A percentile compares a stretch with the other conserved stretches of the same genome.
Conservation (phyloP, 2,113 vertebrate genomes). For the Nyctereutes procyonoides region DNA sequence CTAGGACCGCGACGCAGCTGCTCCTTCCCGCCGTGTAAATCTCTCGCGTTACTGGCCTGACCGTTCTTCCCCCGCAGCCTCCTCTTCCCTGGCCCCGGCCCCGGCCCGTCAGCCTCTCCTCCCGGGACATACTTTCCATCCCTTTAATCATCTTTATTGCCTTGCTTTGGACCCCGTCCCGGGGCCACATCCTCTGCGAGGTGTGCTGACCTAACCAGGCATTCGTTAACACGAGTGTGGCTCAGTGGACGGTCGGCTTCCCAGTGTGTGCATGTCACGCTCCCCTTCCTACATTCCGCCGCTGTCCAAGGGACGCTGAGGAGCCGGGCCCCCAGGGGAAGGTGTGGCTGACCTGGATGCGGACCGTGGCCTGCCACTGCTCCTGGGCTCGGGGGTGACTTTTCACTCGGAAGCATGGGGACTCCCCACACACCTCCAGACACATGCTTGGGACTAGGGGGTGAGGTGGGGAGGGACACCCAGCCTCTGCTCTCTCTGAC, state of each 20-base stretch:
- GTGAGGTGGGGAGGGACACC: background rate
- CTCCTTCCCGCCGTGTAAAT: background rate
- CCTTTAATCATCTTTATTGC: constrained; percentile 80
- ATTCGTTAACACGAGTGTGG: background rate
- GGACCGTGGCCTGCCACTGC: background rate
- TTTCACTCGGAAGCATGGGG: background rate
- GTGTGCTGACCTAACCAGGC: constrained; percentile 50
- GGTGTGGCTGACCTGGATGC: background rate
- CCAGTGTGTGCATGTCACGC: background rate
- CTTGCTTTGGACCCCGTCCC: constrained; percentile 65
- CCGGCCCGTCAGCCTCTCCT: background rate
- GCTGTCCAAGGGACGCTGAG: background rate
- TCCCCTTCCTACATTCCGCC: constrained; percentile 31
- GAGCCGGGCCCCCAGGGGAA: background rate
- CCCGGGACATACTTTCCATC: constrained; percentile 71
- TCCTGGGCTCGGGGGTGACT: background rate
- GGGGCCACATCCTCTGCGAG: constrained; percentile 66
- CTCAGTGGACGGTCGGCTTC: constrained; percentile 28
- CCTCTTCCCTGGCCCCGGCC: background rate
- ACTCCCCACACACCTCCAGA: background rate
- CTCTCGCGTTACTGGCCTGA: background rate
- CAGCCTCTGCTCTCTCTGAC: background rate
- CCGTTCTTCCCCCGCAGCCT: background rate
- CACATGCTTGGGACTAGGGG: background rate
- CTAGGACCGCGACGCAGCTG: background rate